Evolutionary conservation across 2,888 invertebrate genomes (phyloP).

Genomic region (Noctua janthe): DNA sequence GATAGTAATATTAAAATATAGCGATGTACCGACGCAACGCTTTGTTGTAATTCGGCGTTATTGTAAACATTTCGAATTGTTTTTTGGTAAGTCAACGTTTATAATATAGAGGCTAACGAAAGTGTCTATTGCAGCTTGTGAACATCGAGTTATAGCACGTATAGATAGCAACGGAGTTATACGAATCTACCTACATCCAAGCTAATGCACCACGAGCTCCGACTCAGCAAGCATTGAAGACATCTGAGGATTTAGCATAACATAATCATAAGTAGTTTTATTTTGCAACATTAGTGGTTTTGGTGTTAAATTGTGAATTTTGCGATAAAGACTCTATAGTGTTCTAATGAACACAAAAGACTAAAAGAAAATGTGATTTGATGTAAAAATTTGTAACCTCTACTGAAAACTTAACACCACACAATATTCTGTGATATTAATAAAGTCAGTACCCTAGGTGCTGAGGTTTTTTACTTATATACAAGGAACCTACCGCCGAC

Average conservation of each 20-base stretch:
- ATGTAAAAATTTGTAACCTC: constrained; percentile 80
- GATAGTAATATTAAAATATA: constrained; percentile 83
- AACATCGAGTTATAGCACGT: constrained; percentile 77
- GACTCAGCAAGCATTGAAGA: constrained; percentile 97
- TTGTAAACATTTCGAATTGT: constrained; percentile 61
- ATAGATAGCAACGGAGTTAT: constrained; percentile 81
- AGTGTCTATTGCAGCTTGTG: constrained; percentile 84
- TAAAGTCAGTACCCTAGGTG: constrained; percentile 77
- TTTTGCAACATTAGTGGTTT: constrained; percentile 83
- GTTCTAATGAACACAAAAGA: constrained; percentile 81
- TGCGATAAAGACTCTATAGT: constrained; percentile 79
- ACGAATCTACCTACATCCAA: constrained; percentile 79
- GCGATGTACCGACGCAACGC: constrained; percentile 74
- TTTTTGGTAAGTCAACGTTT: constrained; percentile 51
- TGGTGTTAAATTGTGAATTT: constrained; percentile 84
- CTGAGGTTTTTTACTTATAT: constrained; percentile 86
- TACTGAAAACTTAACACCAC: constrained; percentile 81
- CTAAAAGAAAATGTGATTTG: constrained; percentile 86
- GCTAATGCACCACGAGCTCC: constrained; percentile 90
- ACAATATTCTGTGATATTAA: constrained; percentile 89
- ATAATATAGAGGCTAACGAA: constrained; percentile 68
- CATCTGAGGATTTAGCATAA: constrained; percentile 94
- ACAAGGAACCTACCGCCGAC: constrained; percentile 84
- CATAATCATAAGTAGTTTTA: constrained; percentile 88
- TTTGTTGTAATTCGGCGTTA: constrained; percentile 73